Evolutionary conservation across 2,113 vertebrate genomes (phyloP), one percentile per base, ranked within the genome.

Genomic region (Cygnus atratus): DNA sequence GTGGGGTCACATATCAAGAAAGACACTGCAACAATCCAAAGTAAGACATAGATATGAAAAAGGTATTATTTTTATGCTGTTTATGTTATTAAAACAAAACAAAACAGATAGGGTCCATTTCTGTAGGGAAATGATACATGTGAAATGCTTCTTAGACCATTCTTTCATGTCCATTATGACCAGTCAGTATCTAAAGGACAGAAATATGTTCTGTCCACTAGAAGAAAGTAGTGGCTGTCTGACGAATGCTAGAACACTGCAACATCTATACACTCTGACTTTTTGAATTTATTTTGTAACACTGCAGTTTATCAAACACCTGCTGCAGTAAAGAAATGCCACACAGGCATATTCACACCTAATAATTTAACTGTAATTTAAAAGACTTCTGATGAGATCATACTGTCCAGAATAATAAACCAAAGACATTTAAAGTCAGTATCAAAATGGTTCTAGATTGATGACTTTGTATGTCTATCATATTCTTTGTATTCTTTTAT

Each of bases 21-120:
- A 98, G 99, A 58, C 98, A 98, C 89, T 99, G 99, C 97, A 99
- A 96, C 89, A 99, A 98, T 79, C 99, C 99, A 93, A 99, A 99
- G 99, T 99, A 99, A 98, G 97, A 3, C 85, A 90, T 10, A 82
- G 80, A 55, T 70, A 12, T 55, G 50, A 22, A 75, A 52, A 52
- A 81, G 43, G 28, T 46, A 48, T 87, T 52, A 2, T 46, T 92
- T 87, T 74, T 54, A 29, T 76, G 5, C 24, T 87, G 5, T 37
- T 65, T 6, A 5, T 71, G 33, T 33, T 67, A 16, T 72, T 62
- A 10, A 79, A 57, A 24, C 6, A 25, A 74, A 44, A 54, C n/a
- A 68, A 41, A 39, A 5, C 24, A 2, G n/a, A 12, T 6, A 6
- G 4, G 19, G 35, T 61, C 24, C 1, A 0, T 77, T 91, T 39